Percentiles rank a stretch among this genome's conserved stretches.
These are phyloP conservation scores for Hydrochoerus hydrochaeris DNA, from an alignment of 2,113 vertebrate genomes.

Conservation along the genomic window DNA sequence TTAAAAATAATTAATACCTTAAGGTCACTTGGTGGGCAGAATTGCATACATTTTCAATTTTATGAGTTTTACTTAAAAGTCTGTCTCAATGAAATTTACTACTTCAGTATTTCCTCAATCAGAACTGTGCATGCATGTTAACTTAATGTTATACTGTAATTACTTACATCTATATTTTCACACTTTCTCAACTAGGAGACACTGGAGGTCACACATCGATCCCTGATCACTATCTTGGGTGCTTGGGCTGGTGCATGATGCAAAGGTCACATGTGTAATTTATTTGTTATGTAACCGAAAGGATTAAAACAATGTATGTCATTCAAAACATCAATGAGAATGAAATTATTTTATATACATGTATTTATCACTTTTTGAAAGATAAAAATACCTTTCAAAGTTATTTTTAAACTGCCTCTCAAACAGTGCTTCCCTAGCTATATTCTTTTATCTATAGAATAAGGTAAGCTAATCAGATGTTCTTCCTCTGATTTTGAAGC, in stretches of 20 bases:
- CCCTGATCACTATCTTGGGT: neutral
- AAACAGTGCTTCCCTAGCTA: neutral
- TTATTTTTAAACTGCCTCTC: neutral
- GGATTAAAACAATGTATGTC: neutral
- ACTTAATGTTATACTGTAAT: neutral
- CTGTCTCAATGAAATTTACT: neutral
- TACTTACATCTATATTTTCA: neutral
- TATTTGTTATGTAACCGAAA: neutral
- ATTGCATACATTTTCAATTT: neutral
- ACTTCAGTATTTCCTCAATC: neutral
- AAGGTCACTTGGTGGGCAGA: neutral
- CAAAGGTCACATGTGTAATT: neutral
- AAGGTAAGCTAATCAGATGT: neutral
- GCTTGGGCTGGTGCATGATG: neutral
- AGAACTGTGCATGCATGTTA: neutral
- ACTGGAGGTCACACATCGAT: neutral
- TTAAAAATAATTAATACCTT: slow-evolving; percentile 68
- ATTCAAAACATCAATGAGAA: neutral
- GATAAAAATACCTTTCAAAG: neutral
- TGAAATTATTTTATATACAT: neutral
- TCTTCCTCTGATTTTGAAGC: neutral
- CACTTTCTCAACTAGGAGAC: neutral
- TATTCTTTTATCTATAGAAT: neutral
- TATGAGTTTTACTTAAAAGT: neutral
- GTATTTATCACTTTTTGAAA: neutral